Evolutionary conservation across 2,113 vertebrate genomes (phyloP), one percentile per base, ranked within the genome.

Genomic region (Podiceps cristatus): DNA sequence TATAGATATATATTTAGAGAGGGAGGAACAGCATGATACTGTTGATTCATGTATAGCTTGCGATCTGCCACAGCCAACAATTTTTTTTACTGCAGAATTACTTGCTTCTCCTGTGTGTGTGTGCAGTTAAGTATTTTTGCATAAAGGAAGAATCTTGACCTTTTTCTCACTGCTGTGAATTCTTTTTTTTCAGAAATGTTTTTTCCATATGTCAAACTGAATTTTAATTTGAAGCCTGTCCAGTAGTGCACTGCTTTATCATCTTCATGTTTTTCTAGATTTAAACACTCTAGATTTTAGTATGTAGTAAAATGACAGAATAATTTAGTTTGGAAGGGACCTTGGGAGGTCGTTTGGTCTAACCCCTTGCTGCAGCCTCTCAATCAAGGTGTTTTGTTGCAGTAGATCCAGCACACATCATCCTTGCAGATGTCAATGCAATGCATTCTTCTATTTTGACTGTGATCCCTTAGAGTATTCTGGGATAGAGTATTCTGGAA

Each of bases 31-130:
- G 81, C 69, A 60, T 85, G 91, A 72, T 96, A 86, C 73, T 91
- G 64, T 96, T 96, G 92, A 95, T 95, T 93, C 74, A 88, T 90
- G 85, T 95, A 71, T 71, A 94, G 93, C 81, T 93, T 93, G 87
- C 94, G 95, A 96, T 96, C 84, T 93, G 66, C 77, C 1, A 13
- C 81, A 85, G 73, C 89, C 80, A 94, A 81, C 89, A 95, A 69
- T 52, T 35, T 96, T 93, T 88, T 90, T 83, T 27, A 31, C 56
- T 78, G 86, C 73, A 89, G 80, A 95, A 88, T 85, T 90, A 75
- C 81, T 93, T 93, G 44, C 90, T 91, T 91, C 69, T 97, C 62
- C 60, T 97, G 77, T 87, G 52, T 91, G 53, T 89, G 52, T 62
- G 44, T 91, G 80, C 58, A 53, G 53, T 62, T 64, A 31, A 73